These are phyloP conservation scores for Clinocottus analis DNA, from an alignment of 2,113 vertebrate genomes.

Conservation along the genomic window DNA sequence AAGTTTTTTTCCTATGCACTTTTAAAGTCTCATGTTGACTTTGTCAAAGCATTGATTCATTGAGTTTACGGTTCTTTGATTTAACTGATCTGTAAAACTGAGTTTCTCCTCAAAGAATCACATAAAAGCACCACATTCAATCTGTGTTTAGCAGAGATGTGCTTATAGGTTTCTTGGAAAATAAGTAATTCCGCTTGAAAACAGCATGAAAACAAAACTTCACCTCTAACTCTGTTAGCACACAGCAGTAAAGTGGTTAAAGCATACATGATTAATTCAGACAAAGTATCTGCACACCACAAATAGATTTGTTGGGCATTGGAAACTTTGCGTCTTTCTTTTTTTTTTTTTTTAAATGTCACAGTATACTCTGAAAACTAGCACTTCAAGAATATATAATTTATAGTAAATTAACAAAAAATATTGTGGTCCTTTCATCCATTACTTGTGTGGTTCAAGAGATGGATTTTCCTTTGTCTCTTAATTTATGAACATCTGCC, in stretches of 20 bases:
- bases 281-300: not conserved
- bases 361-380: not conserved
- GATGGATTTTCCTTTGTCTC: not conserved
- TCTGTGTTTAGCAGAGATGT: not conserved
- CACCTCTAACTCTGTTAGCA: too few species aligned
- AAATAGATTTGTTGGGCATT: not conserved
- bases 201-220: not conserved
- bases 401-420: not conserved
- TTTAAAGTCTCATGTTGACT: slow-evolving; percentile 7
- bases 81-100: not conserved
- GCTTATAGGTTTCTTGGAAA: not conserved
- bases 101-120: not conserved
- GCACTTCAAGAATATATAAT: not conserved
- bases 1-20: slow-evolving; percentile 55
- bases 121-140: not conserved
- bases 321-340: not conserved
- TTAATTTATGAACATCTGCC: not conserved
- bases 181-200: not conserved
- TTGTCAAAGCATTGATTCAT: not conserved
- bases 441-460: not conserved
- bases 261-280: not conserved
- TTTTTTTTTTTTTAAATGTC: not conserved
- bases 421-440: not conserved
- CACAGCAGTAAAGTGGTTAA: too few species aligned
- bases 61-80: not conserved